Base-by-base conservation (phyloP, 30 jellyfish, hydroid and myxozoan species). In the Aurelia aurita complex sp. Pacific region DNA sequence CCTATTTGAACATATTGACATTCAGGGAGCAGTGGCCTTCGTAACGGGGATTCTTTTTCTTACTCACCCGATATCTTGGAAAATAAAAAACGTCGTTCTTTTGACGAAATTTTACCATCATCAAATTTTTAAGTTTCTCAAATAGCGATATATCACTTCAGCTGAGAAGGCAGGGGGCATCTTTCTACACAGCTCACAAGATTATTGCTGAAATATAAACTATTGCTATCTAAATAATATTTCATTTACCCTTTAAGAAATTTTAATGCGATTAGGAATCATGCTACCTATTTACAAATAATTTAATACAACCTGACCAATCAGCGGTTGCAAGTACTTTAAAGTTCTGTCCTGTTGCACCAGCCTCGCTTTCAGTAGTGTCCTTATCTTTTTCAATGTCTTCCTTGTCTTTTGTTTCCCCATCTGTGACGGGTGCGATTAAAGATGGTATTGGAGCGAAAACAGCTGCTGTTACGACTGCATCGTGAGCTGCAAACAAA, bases 391-490 rank as follows among this genome's bases (percentile, higher is more conserved):
- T 16, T 40, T 18, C 67, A 17, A 89, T 61, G 64, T 59, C 59
- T 15, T 72, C 86, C 7, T 35, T 51, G 43, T 64, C 94, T 16
- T 42, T 59, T 68, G 61, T 81, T 12, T 83, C 85, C 10, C 66
- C 33, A 14, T 57, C 88, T 14, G 80, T 34, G 16, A 86, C 42
- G 2, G 89, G 89, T 32, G 89, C 67, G 32, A 90, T 75, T 33
- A 85, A 70, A 4, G 96, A 73, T 59, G 97, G 97, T 8, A 76
- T 65, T n/a, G 97, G 97, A 32, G 96, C 97, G 77, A 90, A 90
- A 16, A 90, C 89, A 40, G 97, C 97, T 14, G 96, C 92, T 9
- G 97, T 90, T 53, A 90, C 97, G n/a, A 90, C 97, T 13, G 97
- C 91, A 60, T 77, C 97, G 85, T 84, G 97, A 43, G 97, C 97